Evolutionary conservation across 2,797 vertebrate species (phyloP).

Genomic region (Microctenopoma steveboyesi): DNA sequence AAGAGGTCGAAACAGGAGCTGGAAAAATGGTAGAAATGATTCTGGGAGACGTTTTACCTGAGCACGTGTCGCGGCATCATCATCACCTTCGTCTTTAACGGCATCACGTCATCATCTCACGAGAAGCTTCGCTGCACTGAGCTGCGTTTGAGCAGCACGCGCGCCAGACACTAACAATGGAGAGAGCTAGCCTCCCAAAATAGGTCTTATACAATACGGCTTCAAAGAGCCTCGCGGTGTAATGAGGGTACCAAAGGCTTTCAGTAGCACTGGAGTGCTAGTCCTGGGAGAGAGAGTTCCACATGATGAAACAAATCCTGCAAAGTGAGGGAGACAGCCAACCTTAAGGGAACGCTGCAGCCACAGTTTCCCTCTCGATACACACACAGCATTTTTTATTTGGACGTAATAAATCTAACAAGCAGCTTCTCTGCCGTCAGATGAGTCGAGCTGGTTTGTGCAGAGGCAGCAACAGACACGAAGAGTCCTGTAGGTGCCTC

Average conservation of each 20-base stretch:
- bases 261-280: slow-evolving; percentile 14
- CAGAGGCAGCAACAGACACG: neutral
- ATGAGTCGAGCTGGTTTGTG: neutral
- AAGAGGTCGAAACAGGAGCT: too few relatives aligned
- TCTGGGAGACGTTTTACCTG: too few relatives aligned
- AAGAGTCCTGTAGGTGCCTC: too few relatives aligned
- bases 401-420: neutral
- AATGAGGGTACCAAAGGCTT: slow-evolving; percentile 29
- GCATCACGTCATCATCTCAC: too few relatives aligned
- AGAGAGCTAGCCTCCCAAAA: slow-evolving; percentile 36
- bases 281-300: slow-evolving; percentile 33
- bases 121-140: too few relatives aligned
- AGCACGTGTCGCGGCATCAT: too few relatives aligned
- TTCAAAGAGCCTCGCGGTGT: slow-evolving; percentile 44
- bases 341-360: slow-evolving; percentile 5
- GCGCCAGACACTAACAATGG: slow-evolving; percentile 18
- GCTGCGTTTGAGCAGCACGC: neutral
- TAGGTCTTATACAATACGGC: slow-evolving; percentile 38
- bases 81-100: too few relatives aligned
- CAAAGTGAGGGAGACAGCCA: slow-evolving; percentile 27
- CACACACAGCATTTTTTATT: neutral
- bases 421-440: neutral
- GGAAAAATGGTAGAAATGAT: too few relatives aligned
- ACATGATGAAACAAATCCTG: slow-evolving; percentile 51
- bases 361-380: neutral